phyloP scores from a whole-genome alignment of 2,797 vertebrate species.

The Cryptoprocta ferox region DNA sequence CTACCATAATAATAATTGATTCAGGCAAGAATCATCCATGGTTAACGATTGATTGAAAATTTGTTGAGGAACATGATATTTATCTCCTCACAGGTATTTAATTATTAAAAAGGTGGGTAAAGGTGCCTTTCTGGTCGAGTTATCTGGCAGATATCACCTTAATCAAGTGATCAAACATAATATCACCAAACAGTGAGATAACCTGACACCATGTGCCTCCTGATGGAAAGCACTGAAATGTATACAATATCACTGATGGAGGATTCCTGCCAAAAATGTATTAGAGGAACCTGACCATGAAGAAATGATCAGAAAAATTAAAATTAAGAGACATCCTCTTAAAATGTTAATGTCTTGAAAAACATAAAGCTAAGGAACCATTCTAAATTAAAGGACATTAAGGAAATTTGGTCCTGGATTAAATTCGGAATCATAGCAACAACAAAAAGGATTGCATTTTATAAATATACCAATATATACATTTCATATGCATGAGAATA shows the following conservation, averaged over 20 bases:
- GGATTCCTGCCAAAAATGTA: neutral
- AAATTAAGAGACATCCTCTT: neutral
- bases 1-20: neutral
- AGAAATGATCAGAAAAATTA: slow-evolving; percentile 18
- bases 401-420: neutral
- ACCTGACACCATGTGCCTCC: neutral
- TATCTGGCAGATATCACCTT: neutral
- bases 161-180: neutral
- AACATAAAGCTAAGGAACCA: neutral
- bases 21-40: neutral
- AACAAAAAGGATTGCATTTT: neutral
- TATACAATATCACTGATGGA: neutral
- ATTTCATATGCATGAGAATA: neutral
- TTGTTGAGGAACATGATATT: neutral
- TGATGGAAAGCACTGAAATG: neutral
- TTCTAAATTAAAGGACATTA: neutral
- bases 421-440: neutral
- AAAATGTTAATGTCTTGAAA: neutral
- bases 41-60: neutral
- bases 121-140: neutral
- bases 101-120: neutral
- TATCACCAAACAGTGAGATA: neutral
- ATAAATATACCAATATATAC: neutral
- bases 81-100: neutral
- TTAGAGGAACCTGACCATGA: neutral